Percentiles rank a stretch among this genome's conserved stretches.
phyloP scores from a whole-genome alignment of 2,888 invertebrate genomes.

The Eilema caniola region DNA sequence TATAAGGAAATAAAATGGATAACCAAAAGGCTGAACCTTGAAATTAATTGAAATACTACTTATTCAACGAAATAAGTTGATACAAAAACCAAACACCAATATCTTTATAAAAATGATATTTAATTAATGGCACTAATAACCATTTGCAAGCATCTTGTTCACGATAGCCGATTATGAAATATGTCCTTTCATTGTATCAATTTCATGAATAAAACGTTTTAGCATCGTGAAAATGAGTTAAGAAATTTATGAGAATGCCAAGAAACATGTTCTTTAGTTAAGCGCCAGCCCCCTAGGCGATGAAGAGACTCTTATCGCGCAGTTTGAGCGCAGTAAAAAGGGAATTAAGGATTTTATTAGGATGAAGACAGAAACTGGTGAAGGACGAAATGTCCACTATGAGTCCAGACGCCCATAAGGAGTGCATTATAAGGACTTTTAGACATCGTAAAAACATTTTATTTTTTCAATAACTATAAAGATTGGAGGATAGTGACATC shows the following conservation, averaged over 20 bases:
- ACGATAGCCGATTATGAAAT: too few species aligned
- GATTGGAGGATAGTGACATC: neutral
- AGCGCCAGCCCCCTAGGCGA: neutral
- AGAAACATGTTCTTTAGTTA: neutral
- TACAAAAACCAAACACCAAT: too few species aligned
- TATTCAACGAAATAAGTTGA: too few species aligned
- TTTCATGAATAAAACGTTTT: neutral
- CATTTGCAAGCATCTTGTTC: too few species aligned
- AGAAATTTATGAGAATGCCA: neutral
- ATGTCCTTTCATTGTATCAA: neutral
- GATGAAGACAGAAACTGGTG: slow-evolving; percentile 5
- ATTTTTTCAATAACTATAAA: slow-evolving; percentile 6
- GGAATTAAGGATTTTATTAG: slow-evolving; percentile 19
- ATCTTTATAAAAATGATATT: too few species aligned
- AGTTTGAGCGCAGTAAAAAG: slow-evolving; percentile 18
- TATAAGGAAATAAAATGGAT: too few species aligned
- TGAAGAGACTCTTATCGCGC: neutral
- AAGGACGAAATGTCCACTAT: neutral
- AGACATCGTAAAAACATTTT: slow-evolving; percentile 12
- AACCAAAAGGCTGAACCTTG: too few species aligned
- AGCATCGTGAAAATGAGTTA: neutral
- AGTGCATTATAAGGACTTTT: slow-evolving; percentile 10
- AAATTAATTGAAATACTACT: too few species aligned
- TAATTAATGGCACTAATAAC: too few species aligned
- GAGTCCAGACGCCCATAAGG: slow-evolving; percentile 7